A percentile compares a stretch with the other conserved stretches of the same genome.
Conservation (phyloP, 2,888 invertebrate genomes). For the Alcis repandata region DNA sequence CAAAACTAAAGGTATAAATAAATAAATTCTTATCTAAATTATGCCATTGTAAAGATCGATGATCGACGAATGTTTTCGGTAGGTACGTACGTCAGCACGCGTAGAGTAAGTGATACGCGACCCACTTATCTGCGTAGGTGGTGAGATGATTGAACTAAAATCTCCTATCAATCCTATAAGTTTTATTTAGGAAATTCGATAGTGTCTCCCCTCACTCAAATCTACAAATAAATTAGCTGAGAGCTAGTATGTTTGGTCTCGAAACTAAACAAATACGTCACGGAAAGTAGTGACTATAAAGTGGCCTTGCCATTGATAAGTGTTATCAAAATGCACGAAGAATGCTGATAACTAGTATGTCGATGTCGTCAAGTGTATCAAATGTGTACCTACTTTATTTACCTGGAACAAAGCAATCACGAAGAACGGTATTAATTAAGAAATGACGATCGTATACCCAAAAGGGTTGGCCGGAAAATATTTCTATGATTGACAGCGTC, state of each 20-base stretch:
- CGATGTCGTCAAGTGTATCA: not conserved
- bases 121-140: not conserved
- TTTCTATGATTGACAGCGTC: no score
- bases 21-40: constrained; percentile 13
- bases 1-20: constrained; percentile 1
- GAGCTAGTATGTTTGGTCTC: not conserved
- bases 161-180: no score
- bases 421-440: not conserved
- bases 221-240: not conserved
- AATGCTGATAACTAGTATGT: not conserved
- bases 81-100: constrained; percentile 20
- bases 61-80: constrained; percentile 28
- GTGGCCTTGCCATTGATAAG: constrained; percentile 20
- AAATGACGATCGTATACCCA: no score
- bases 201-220: not conserved
- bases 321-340: not conserved
- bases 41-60: constrained; percentile 33
- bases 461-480: no score
- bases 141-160: not conserved
- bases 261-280: constrained; percentile 5
- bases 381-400: no score
- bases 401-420: not conserved
- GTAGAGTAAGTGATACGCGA: constrained; percentile 3
- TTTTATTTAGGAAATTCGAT: not conserved
- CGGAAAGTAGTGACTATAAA: not conserved